Conservation (phyloP, 2,888 invertebrate species). For the Bursaphelenchus okinawaensis region DNA sequence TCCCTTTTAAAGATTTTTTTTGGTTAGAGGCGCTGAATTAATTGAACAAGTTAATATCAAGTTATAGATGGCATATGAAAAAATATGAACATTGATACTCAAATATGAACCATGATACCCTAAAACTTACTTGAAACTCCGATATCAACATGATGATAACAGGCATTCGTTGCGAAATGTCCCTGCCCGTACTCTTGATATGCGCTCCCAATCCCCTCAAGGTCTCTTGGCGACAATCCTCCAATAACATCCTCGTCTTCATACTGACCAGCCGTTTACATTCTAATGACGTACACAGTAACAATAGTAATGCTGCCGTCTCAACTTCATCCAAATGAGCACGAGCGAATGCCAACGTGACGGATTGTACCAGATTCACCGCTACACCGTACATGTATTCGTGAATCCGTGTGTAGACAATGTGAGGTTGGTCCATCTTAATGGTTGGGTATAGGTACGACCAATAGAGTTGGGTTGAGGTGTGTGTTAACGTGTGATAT, state of each 20-base stretch:
- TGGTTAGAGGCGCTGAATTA: no score
- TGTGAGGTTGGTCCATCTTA: not conserved
- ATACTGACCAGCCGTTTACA: not conserved
- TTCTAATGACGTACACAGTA: slow-evolving; percentile 5
- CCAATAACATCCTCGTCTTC: not conserved
- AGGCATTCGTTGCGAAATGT: not conserved
- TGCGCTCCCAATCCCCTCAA: slow-evolving; percentile 3
- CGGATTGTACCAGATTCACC: not conserved
- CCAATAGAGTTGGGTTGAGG: not conserved
- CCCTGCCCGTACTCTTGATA: slow-evolving; percentile 8
- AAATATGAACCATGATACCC: no score
- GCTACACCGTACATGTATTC: slow-evolving; percentile 6
- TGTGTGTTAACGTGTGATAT: not conserved
- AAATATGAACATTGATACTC: no score
- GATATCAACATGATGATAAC: slow-evolving; percentile 3
- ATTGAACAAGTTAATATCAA: no score
- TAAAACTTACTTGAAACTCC: slow-evolving; percentile 1
- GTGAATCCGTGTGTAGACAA: not conserved
- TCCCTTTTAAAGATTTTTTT: no score
- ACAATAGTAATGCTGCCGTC: not conserved
- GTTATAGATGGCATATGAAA: no score
- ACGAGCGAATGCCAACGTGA: not conserved
- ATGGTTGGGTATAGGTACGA: not conserved
- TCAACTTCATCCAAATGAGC: slow-evolving; percentile 13
- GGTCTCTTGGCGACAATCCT: not conserved